phyloP scores from a whole-genome alignment of 2,888 invertebrate genomes.

The Hirtodrosophila cameraria region DNA sequence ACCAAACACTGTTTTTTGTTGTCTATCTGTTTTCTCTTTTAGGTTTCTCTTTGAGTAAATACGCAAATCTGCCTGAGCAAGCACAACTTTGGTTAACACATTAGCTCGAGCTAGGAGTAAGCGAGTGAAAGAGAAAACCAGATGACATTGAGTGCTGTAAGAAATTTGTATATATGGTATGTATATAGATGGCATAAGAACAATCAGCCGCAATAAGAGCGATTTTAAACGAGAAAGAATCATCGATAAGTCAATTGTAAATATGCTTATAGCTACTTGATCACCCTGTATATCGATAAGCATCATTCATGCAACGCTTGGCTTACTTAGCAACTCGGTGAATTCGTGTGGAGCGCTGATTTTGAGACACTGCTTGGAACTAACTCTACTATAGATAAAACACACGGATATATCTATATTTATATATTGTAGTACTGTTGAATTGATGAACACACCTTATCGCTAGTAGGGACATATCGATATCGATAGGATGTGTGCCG shows the following conservation, averaged over 20 bases:
- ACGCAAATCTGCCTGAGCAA: too few species aligned
- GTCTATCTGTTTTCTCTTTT: too few species aligned
- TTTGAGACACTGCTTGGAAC: conserved; percentile 49
- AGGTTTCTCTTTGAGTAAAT: too few species aligned
- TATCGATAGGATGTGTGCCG: conserved; percentile 22
- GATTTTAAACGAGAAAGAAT: not conserved
- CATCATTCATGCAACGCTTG: not conserved
- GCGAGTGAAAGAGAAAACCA: too few species aligned
- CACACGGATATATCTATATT: conserved; percentile 1
- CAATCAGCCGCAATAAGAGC: too few species aligned
- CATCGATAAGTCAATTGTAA: conserved; percentile 1
- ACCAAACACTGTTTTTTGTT: too few species aligned
- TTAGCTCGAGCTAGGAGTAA: too few species aligned
- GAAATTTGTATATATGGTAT: too few species aligned
- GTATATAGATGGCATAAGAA: too few species aligned
- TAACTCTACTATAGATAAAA: conserved; percentile 11
- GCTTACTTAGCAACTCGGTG: conserved; percentile 13
- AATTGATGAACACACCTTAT: conserved; percentile 22
- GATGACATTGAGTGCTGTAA: too few species aligned
- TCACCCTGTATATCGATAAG: conserved; percentile 5
- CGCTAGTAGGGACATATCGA: conserved; percentile 6
- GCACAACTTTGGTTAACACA: too few species aligned
- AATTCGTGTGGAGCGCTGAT: conserved; percentile 40
- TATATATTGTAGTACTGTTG: too few species aligned
- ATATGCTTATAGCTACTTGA: conserved; percentile 1